Evolutionary conservation across 2,888 invertebrate species (phyloP).

Genomic region (Coelopa pilipes): DNA sequence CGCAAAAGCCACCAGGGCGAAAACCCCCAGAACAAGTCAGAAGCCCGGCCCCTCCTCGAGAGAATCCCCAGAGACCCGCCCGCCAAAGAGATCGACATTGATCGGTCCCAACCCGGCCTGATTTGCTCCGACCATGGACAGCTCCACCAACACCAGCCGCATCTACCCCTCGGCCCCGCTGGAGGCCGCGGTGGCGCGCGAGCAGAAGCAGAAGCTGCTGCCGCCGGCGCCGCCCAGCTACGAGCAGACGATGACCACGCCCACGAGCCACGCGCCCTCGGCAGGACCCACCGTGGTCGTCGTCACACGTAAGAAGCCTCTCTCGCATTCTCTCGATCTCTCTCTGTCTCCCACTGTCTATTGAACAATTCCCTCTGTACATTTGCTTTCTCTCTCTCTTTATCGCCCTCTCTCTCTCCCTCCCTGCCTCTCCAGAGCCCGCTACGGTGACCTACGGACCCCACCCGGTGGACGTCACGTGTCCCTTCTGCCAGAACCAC

Average conservation of each 20-base stretch:
- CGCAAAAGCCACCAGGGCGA: too few species aligned
- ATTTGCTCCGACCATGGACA: slow-evolving; percentile 32
- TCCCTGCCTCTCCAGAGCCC: slow-evolving; percentile 41
- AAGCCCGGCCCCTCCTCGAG: too few species aligned
- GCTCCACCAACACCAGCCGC: slow-evolving; percentile 42
- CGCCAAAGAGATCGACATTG: too few species aligned
- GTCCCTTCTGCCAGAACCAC: slow-evolving; percentile 68
- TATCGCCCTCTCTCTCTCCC: slow-evolving; percentile 3
- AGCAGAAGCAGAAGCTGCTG: slow-evolving; percentile 48
- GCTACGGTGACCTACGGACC: slow-evolving; percentile 62
- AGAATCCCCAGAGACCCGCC: too few species aligned
- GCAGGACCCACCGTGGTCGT: slow-evolving; percentile 49
- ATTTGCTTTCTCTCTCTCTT: neutral
- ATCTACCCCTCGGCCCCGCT: slow-evolving; percentile 49
- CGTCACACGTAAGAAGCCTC: slow-evolving; percentile 44
- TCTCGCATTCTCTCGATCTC: slow-evolving; percentile 4
- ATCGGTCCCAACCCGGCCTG: too few species aligned
- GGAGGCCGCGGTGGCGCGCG: slow-evolving; percentile 43
- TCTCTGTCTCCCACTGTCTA: neutral
- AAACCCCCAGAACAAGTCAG: too few species aligned
- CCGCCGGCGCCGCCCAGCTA: slow-evolving; percentile 51
- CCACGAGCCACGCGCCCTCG: slow-evolving; percentile 40
- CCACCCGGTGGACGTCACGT: slow-evolving; percentile 64
- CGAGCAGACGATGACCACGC: slow-evolving; percentile 50
- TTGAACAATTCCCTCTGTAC: too few species aligned